These are phyloP conservation scores for Altica lythri DNA, from an alignment of 2,888 invertebrate species.

Conservation along the genomic window DNA sequence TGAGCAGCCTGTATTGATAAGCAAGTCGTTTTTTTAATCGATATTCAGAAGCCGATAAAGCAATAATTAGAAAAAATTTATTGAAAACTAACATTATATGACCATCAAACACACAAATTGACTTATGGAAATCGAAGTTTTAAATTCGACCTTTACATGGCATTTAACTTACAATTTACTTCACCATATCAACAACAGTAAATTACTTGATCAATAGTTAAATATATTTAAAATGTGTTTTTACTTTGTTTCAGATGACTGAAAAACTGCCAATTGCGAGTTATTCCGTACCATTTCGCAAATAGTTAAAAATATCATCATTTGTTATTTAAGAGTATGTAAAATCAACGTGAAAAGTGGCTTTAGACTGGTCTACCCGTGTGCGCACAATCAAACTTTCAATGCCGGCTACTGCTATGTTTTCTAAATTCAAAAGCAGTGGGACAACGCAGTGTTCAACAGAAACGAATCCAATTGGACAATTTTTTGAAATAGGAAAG, in stretches of 20 bases:
- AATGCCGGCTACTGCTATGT: conserved; percentile 65
- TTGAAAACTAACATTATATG: too few species aligned
- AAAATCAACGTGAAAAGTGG: background rate
- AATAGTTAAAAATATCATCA: background rate
- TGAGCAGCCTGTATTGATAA: too few species aligned
- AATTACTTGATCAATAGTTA: background rate
- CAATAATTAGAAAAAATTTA: too few species aligned
- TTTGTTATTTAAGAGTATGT: background rate
- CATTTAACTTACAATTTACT: too few species aligned
- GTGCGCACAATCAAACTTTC: conserved; percentile 17
- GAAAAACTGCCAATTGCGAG: background rate
- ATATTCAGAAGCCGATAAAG: too few species aligned
- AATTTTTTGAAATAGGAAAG: conserved; percentile 85
- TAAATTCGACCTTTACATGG: too few species aligned
- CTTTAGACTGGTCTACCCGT: background rate
- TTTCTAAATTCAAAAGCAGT: conserved; percentile 73
- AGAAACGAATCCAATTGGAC: conserved; percentile 82
- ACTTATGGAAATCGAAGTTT: too few species aligned
- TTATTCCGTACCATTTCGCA: background rate
- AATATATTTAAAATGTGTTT: background rate
- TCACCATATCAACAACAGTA: too few species aligned
- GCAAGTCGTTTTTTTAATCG: too few species aligned
- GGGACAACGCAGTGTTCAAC: conserved; percentile 61
- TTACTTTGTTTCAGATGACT: conserved; percentile 8
- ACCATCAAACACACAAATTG: too few species aligned